A percentile compares a stretch with the other conserved stretches of the same genome.
These are phyloP conservation scores for Nycticryphes semicollaris DNA, from an alignment of 2,113 vertebrate species.

Conservation along the genomic window DNA sequence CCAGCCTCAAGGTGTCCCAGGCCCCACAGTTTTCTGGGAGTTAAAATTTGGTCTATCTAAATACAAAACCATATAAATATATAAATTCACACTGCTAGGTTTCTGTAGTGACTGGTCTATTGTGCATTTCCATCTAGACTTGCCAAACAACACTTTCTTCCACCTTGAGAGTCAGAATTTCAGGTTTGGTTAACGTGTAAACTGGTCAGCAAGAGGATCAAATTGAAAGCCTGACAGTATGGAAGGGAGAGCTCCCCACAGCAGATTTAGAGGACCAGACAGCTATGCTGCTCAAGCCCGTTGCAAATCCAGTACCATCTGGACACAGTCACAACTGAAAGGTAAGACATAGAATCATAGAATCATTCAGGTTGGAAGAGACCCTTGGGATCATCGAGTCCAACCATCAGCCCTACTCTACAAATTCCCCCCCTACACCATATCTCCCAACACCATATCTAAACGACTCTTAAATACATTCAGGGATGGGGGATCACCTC, in stretches of 20 bases:
- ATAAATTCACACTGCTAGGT: background rate
- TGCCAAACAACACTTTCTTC: background rate
- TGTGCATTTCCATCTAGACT: background rate
- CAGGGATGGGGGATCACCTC: too few species aligned
- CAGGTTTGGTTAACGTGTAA: background rate
- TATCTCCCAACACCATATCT: too few species aligned
- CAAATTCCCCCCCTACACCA: too few species aligned
- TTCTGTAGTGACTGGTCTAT: background rate
- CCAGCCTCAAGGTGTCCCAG: background rate
- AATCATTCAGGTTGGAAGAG: too few species aligned
- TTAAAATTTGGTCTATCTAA: background rate
- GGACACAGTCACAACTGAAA: background rate
- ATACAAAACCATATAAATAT: background rate
- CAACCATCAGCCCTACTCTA: too few species aligned
- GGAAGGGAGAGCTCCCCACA: background rate
- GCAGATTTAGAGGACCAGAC: accelerated
- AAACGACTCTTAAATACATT: too few species aligned
- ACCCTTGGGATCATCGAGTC: too few species aligned
- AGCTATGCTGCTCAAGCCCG: background rate
- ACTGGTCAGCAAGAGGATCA: background rate
- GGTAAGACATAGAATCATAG: background rate
- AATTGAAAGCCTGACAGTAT: background rate
- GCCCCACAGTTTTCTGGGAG: background rate
- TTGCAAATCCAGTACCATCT: background rate
- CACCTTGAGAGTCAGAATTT: background rate